Conservation (phyloP, 35 echinoderm and acorn worm genomes). For the Ptychodera flava region DNA sequence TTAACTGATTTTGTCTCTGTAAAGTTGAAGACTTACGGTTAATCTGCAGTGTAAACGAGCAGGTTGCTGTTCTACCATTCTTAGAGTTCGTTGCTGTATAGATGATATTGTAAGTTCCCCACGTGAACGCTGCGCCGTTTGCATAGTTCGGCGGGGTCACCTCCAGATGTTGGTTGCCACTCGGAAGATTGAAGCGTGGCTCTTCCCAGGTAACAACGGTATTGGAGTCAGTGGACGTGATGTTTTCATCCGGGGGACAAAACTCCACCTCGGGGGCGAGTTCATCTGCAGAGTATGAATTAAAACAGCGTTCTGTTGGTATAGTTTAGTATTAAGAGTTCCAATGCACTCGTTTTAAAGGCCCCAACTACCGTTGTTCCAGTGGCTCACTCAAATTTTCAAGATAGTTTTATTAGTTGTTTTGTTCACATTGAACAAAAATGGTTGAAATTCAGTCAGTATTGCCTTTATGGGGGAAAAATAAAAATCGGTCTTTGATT, state of each 20-base stretch:
- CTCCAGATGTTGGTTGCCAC: constrained; percentile 15
- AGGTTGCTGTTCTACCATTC: constrained; percentile 29
- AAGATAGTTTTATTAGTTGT: no score
- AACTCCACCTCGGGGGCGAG: constrained; percentile 18
- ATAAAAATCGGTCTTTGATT: no score
- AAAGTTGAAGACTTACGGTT: constrained; percentile 32
- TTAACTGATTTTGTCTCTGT: no score
- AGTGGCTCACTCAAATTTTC: no score
- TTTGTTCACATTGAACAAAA: no score
- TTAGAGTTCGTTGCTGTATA: constrained; percentile 24
- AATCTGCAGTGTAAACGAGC: constrained; percentile 13
- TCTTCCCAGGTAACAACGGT: constrained; percentile 11
- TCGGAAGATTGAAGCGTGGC: constrained; percentile 21
- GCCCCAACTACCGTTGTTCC: no score
- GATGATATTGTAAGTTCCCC: constrained; percentile 29
- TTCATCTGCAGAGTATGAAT: constrained; percentile 14
- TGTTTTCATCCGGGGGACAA: neutral
- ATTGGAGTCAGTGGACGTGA: constrained; percentile 3
- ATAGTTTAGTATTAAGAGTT: no score
- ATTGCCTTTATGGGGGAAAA: no score
- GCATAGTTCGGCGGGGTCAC: constrained; percentile 18
- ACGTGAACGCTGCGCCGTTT: constrained; percentile 1
- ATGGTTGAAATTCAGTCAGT: no score
- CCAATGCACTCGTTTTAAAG: no score
- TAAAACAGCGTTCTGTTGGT: no score